phyloP scores from a whole-genome alignment of 1,140 invertebrate genomes.

The Rhopalosiphum padi region DNA sequence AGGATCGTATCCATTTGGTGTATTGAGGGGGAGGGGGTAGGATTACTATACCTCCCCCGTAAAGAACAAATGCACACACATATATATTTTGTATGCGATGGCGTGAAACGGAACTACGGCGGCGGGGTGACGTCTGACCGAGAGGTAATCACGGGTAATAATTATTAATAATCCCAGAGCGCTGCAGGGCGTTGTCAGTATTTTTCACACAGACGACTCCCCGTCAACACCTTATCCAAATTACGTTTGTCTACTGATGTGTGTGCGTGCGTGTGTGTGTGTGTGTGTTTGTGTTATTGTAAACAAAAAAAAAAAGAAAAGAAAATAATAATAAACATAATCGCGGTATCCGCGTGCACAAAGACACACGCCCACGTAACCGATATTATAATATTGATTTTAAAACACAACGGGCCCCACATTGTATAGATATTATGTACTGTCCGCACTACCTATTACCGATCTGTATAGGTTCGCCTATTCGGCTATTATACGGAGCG shows the following conservation, averaged over 20 bases:
- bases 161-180: slow-evolving; percentile 54
- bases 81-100: not conserved
- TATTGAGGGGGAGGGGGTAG: not conserved
- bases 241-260: slow-evolving; percentile 33
- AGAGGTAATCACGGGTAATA: slow-evolving; percentile 54
- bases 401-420: not conserved
- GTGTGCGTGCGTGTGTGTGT: not conserved
- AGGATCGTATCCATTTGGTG: slow-evolving; percentile 38
- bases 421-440: not conserved
- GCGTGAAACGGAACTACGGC: slow-evolving; percentile 38
- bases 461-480: not conserved
- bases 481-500: not conserved
- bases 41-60: not conserved
- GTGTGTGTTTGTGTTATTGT: slow-evolving; percentile 4
- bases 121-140: slow-evolving; percentile 45
- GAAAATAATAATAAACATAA: slow-evolving; percentile 39
- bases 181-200: slow-evolving; percentile 55
- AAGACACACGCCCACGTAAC: slow-evolving; percentile 48
- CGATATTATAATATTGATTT: slow-evolving; percentile 47
- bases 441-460: not conserved
- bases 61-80: not conserved
- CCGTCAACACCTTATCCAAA: slow-evolving; percentile 51
- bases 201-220: slow-evolving; percentile 35
- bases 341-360: slow-evolving; percentile 28
- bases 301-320: not conserved